Conservation (phyloP, 1,140 invertebrate genomes). For the Penaeus indicus region DNA sequence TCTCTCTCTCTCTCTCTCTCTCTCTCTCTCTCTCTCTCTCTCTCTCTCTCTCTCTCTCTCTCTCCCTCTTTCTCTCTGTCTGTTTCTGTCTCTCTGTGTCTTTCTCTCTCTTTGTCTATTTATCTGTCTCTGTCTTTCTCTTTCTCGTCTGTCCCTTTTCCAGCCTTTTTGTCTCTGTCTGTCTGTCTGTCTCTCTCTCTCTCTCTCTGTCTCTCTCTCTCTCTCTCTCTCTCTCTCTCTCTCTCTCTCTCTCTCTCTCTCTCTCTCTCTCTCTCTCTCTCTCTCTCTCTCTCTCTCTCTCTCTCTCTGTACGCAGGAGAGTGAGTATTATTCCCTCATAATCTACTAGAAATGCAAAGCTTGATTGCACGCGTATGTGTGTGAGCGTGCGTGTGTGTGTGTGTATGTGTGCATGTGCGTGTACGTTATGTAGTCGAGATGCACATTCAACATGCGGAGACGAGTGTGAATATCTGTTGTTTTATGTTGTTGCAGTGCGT, state of each 20-base stretch:
- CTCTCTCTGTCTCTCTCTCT: constrained; percentile 24
- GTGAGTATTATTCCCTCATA: too few relatives aligned
- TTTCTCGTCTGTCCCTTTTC: too few relatives aligned
- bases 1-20: constrained; percentile 40
- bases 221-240: neutral
- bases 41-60: neutral
- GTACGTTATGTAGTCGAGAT: too few relatives aligned
- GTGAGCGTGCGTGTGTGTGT: constrained; percentile 5
- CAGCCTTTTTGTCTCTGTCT: constrained; percentile 8
- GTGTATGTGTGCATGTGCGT: neutral
- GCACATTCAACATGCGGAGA: too few relatives aligned
- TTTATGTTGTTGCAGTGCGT: too few relatives aligned
- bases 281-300: too few relatives aligned
- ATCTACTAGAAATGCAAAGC: neutral
- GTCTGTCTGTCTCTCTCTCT: constrained; percentile 21
- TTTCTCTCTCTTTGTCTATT: too few relatives aligned
- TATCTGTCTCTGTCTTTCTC: too few relatives aligned
- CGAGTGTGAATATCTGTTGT: too few relatives aligned
- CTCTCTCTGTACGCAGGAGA: too few relatives aligned
- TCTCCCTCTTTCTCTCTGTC: neutral
- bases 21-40: constrained; percentile 19
- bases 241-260: neutral
- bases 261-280: neutral
- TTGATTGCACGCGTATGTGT: neutral
- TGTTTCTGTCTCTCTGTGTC: neutral